Base-by-base conservation (phyloP, 2,113 vertebrate genomes). In the Columbina picui region DNA sequence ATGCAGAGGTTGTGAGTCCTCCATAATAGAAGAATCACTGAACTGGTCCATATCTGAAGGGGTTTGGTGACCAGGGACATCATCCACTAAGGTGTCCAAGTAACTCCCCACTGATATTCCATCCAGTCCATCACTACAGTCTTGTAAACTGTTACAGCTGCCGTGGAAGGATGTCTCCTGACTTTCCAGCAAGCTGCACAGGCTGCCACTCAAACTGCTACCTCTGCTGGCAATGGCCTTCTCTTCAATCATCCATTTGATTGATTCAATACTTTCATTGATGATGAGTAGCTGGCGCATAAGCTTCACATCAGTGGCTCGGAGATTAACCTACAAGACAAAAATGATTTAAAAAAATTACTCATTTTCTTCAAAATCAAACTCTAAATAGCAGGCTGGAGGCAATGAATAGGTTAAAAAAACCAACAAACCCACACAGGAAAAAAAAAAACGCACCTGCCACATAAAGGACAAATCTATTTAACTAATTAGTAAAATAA, bases 231-330 rank as follows among this genome's bases (percentile, higher is more conserved):
- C 98, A 18, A 98, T 93, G 32, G 98, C 98, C 87, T 99, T 99
- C 97, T 99, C 99, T 59, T 99, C 99, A 20, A 99, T 99, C 96
- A 99, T 98, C 99, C 99, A 99, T 56, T 99, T 99, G 96, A 99
- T 98, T 67, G 99, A 99, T 96, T 99, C 99, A 32, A 99, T 99
- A 77, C 98, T 99, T 90, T 99, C 99, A 45, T 99, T 99, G 98
- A 99, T 99, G 32, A 99, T 94, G n/a, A 99, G 98, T 6, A 99
- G 97, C 95, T 99, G 99, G 70, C 99, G 99, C 99, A 99, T 99
- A 76, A 99, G 98, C 87, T 98, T 99, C 52, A 98, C 98, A 4
- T 99, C 99, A 2, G 99, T 98, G 93, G 99, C 99, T 95, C 99
- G 98, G 53, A 99, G 98, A 94, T 98, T 98, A 57, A 98, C 98